Base-by-base conservation (phyloP, 2,888 invertebrate species). In the Cephus sareptanus region DNA sequence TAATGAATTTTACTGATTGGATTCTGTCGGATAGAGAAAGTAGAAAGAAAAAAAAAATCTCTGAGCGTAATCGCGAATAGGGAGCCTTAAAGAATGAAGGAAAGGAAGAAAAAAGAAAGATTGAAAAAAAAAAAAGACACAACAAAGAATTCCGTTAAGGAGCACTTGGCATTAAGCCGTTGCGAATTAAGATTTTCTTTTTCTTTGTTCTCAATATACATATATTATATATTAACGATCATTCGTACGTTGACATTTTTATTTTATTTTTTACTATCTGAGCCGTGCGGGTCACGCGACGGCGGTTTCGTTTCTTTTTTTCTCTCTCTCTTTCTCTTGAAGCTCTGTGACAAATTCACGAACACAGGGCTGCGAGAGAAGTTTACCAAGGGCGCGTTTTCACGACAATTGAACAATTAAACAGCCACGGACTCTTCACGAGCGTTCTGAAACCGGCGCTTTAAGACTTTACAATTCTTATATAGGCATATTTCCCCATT, bases 391-490 rank as follows among this genome's bases (percentile, higher is more conserved):
- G 40, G 23, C 40, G 40, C 40, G 40, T 56, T 56, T 56, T 56
- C 40, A 23, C 9, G 40, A 9, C 23, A 56, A 6, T 23, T 23
- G 9, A 40, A 40, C 15, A n/a, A n/a, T n/a, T n/a, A 23, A 56
- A 2, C 40, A 23, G 6, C 40, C 15, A 0, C 40, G 40, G 15
- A 23, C 40, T 23, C 9, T 56, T 56, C 15, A 2, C 40, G 0
- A 56, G 9, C 40, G 23, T 23, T 6, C 40, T 1, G 23, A 23
- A 56, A 23, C 9, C 40, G 40, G 6, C 40, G 40, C 40, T 0
- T 23, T 56, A 56, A 83, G 83, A 81, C 77, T 77, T 81, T 81
- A 84, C 81, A 83, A 85, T 85, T 85, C 83, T 87, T 87, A 85
- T 56, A 23, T 9, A 56, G 9, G 0, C 23, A 23, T 56, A 15